Evolutionary conservation across 2,113 vertebrate genomes (phyloP), one percentile per base, ranked within the genome.

Genomic region (Antennarius striatus): DNA sequence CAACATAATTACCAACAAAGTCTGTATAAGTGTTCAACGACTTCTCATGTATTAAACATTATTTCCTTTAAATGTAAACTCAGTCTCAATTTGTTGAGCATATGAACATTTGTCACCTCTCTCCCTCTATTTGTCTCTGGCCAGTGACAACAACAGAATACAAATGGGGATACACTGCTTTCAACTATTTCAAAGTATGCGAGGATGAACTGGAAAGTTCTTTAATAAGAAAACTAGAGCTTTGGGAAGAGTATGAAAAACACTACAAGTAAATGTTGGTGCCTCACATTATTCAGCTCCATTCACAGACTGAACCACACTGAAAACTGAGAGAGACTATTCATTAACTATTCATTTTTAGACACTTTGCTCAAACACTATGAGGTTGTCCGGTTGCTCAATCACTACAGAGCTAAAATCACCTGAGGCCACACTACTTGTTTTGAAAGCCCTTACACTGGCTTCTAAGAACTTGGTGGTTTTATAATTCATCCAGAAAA

Each of bases 321-420:
- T 50, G 61, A 63, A 68, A 81, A 45, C 8, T 43, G 30, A 75
- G 15, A 45, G 30, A 50, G 13, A 12, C 52, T 39, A 30, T 46
- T 68, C 51, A 79, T 83, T 46, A 82, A 82, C n/a, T 78, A 76
- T 83, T 82, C 6, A 80, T 71, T 56, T 59, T 70, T 64, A 40
- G 68, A 73, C 59, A 63, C 54, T 73, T 61, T 60, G 67, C 57
- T 63, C 68, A 60, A 65, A 69, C 56, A 65, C 48, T 59, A 15
- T 16, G 47, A 15, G 14, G 30, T 45, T 57, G 66, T 30, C 12
- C 3, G 62, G 32, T 65, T 63, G 53, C 60, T 43, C 55, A 51
- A 60, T 43, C 11, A 52, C 10, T 42, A 45, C 32, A 42, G 42
- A 71, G 60, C 29, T 56, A 57, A 71, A 73, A 61, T 29, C 51